phyloP scores from a whole-genome alignment of 1,140 invertebrate genomes.

The Antheraea pernyi region DNA sequence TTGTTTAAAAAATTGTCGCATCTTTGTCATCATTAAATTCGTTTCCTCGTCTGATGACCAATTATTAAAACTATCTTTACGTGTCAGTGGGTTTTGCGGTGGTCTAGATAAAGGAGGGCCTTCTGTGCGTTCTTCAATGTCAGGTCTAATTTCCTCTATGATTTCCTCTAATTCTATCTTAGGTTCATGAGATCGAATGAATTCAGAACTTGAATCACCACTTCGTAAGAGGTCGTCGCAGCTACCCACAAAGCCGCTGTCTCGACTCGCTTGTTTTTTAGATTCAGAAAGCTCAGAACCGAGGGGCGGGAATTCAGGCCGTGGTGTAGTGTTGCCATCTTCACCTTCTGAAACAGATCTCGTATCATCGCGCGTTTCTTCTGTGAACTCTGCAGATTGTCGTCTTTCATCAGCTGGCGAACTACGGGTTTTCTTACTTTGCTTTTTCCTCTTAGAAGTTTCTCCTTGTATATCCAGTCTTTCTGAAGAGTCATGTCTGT shows the following conservation, averaged over 20 bases:
- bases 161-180: slow-evolving; percentile 81
- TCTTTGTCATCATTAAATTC: slow-evolving; percentile 96
- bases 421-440: slow-evolving; percentile 81
- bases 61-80: slow-evolving; percentile 95
- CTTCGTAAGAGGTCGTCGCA: slow-evolving; percentile 90
- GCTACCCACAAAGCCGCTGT: slow-evolving; percentile 93
- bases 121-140: slow-evolving; percentile 69
- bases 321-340: slow-evolving; percentile 82
- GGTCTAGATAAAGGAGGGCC: slow-evolving; percentile 60
- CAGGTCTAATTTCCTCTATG: slow-evolving; percentile 75
- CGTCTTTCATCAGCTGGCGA: slow-evolving; percentile 79
- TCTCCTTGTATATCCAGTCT: slow-evolving; percentile 88
- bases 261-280: slow-evolving; percentile 88
- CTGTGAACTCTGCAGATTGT: slow-evolving; percentile 65
- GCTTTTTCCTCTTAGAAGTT: slow-evolving; percentile 88
- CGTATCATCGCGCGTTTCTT: slow-evolving; percentile 80
- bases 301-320: slow-evolving; percentile 80
- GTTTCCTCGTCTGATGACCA: slow-evolving; percentile 96
- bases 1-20: slow-evolving; percentile 94
- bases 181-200: slow-evolving; percentile 72
- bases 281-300: slow-evolving; percentile 77
- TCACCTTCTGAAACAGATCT: slow-evolving; percentile 82
- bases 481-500: slow-evolving; percentile 86
- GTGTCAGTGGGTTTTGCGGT: slow-evolving; percentile 81
- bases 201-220: slow-evolving; percentile 79